phyloP scores from a whole-genome alignment of 2,797 vertebrate species.

The Pterois miles region DNA sequence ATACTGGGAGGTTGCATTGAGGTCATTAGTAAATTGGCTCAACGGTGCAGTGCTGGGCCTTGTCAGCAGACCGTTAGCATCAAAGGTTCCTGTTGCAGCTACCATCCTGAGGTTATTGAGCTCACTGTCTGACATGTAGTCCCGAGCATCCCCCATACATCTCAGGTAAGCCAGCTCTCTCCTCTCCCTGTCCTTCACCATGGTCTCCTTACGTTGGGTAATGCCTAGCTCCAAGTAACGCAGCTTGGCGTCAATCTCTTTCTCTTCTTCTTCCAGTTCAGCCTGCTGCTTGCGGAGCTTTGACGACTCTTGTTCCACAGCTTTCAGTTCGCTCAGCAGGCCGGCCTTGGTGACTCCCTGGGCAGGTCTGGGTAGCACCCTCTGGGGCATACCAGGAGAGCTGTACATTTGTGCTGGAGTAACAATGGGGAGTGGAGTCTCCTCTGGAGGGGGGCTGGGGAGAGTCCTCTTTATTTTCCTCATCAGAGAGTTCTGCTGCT shows the following conservation, averaged over 20 bases:
- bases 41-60: slow-evolving; percentile 85
- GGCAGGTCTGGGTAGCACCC: slow-evolving; percentile 83
- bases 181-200: slow-evolving; percentile 92
- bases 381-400: slow-evolving; percentile 88
- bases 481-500: slow-evolving; percentile 92
- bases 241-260: slow-evolving; percentile 98
- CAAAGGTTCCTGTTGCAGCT: slow-evolving; percentile 82
- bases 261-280: slow-evolving; percentile 98
- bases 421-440: slow-evolving; percentile 90
- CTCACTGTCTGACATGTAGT: slow-evolving; percentile 98
- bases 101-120: slow-evolving; percentile 93
- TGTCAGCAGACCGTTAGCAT: slow-evolving; percentile 82
- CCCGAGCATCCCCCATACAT: slow-evolving; percentile 91
- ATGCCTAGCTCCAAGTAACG: slow-evolving; percentile 97
- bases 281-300: slow-evolving; percentile 99
- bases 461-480: slow-evolving; percentile 99
- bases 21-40: slow-evolving; percentile 87
- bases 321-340: slow-evolving; percentile 94
- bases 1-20: slow-evolving; percentile 82
- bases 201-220: slow-evolving; percentile 95
- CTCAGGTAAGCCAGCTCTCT: slow-evolving; percentile 92
- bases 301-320: slow-evolving; percentile 97
- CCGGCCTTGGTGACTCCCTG: slow-evolving; percentile 93
- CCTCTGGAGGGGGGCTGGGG: slow-evolving; percentile 98
- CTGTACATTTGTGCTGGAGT: slow-evolving; percentile 94